These are phyloP conservation scores for Galerucella nymphaeae DNA, from an alignment of 2,888 invertebrate species.

Conservation along the genomic window DNA sequence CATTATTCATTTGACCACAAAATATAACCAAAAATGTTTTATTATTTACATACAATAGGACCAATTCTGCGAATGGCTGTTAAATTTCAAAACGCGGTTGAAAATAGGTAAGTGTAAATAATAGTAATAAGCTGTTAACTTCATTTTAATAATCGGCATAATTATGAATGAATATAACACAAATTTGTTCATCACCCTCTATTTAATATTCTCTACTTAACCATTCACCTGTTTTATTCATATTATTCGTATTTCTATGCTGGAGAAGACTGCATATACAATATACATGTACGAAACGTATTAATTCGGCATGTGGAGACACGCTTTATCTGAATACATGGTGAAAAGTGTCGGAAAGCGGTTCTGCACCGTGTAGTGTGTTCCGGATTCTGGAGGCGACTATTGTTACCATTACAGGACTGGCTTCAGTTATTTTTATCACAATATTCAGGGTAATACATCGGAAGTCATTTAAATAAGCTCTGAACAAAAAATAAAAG, in stretches of 20 bases:
- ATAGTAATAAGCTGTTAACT: too few relatives aligned
- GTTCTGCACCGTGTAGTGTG: slow-evolving; percentile 24
- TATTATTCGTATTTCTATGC: slow-evolving; percentile 27
- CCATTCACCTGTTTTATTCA: slow-evolving; percentile 25
- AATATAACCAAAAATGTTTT: too few relatives aligned
- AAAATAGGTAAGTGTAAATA: too few relatives aligned
- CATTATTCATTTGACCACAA: too few relatives aligned
- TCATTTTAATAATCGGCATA: too few relatives aligned
- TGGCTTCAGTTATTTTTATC: neutral
- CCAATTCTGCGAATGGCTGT: too few relatives aligned
- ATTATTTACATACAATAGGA: too few relatives aligned
- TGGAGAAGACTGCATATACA: slow-evolving; percentile 26
- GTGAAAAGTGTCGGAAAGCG: slow-evolving; percentile 28
- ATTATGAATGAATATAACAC: too few relatives aligned
- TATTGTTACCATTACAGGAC: neutral
- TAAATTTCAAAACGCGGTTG: too few relatives aligned
- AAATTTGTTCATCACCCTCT: neutral
- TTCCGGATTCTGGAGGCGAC: slow-evolving; percentile 18
- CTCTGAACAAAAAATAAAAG: too few relatives aligned
- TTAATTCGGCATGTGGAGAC: slow-evolving; percentile 33
- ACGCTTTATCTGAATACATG: slow-evolving; percentile 10
- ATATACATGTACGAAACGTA: slow-evolving; percentile 32
- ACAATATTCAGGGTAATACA: too few relatives aligned
- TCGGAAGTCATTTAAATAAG: too few relatives aligned
- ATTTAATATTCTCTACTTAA: neutral